Evolutionary conservation across 2,888 invertebrate genomes (phyloP).

Genomic region (Eristalis tenax): DNA sequence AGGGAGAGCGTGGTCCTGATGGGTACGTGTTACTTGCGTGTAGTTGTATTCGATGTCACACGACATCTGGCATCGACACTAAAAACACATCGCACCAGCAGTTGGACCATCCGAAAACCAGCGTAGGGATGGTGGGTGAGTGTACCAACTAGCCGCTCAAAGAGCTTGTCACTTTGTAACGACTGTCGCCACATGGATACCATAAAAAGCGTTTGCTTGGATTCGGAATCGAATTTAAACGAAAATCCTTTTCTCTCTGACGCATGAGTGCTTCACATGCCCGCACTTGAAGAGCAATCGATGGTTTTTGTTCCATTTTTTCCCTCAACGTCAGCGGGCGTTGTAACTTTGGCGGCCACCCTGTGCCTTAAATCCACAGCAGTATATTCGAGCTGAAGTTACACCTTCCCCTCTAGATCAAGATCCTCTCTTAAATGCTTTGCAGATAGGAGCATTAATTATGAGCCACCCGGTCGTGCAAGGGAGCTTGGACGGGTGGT

Average conservation of each 20-base stretch:
- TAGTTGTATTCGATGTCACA: conserved; percentile 1
- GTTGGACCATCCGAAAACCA: conserved; percentile 28
- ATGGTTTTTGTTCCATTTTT: neutral
- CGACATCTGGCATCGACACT: conserved; percentile 55
- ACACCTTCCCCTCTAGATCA: conserved; percentile 19
- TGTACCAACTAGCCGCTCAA: neutral
- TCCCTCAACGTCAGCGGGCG: conserved; percentile 2
- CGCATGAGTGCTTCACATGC: neutral
- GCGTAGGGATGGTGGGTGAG: neutral
- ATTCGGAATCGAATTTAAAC: neutral
- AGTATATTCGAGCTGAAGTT: conserved; percentile 1
- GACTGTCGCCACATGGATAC: conserved; percentile 38
- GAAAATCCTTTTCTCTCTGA: neutral
- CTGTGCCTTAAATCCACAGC: conserved; percentile 7
- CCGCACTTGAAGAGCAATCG: neutral
- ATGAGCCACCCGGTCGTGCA: conserved; percentile 26
- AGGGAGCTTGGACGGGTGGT: neutral
- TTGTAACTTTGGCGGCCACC: neutral
- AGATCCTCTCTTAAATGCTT: conserved; percentile 25
- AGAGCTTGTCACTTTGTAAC: conserved; percentile 47
- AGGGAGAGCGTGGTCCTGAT: neutral
- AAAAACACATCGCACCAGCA: conserved; percentile 53
- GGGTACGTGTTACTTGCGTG: neutral
- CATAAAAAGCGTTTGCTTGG: neutral
- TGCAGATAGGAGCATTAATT: conserved; percentile 46